These are phyloP conservation scores for Crematogaster levior DNA, from an alignment of 2,888 invertebrate species.

Conservation along the genomic window DNA sequence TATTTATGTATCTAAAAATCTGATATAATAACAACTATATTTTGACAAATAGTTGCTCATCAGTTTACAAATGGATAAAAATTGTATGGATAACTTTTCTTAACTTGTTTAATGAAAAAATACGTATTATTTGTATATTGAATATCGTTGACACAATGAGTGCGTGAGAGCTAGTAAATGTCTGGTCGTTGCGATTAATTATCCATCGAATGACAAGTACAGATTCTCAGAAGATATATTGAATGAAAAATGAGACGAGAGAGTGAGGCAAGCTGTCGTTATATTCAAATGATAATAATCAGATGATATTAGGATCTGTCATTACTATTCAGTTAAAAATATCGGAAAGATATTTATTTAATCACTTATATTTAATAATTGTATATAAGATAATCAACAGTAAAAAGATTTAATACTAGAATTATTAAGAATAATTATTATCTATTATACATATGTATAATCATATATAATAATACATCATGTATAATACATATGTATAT, in stretches of 20 bases:
- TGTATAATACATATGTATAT: too few species aligned
- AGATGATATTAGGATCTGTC: neutral
- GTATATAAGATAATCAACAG: neutral
- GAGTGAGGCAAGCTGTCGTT: neutral
- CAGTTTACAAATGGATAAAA: neutral
- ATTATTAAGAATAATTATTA: neutral
- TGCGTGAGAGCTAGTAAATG: neutral
- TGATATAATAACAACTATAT: neutral
- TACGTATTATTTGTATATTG: neutral
- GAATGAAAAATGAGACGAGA: neutral
- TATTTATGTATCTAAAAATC: neutral
- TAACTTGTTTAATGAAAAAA: neutral
- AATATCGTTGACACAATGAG: neutral
- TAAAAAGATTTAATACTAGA: neutral
- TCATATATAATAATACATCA: too few species aligned
- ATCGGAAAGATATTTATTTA: neutral
- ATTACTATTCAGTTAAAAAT: neutral
- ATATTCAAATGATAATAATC: too few species aligned
- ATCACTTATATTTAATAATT: neutral
- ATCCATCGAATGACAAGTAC: neutral
- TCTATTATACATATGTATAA: too few species aligned
- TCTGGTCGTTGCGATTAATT: conserved; percentile 12
- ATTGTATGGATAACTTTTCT: neutral
- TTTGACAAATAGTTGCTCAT: neutral
- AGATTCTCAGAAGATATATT: neutral